These are phyloP conservation scores for Capromys pilorides DNA, from an alignment of 2,797 vertebrate species.

Conservation along the genomic window DNA sequence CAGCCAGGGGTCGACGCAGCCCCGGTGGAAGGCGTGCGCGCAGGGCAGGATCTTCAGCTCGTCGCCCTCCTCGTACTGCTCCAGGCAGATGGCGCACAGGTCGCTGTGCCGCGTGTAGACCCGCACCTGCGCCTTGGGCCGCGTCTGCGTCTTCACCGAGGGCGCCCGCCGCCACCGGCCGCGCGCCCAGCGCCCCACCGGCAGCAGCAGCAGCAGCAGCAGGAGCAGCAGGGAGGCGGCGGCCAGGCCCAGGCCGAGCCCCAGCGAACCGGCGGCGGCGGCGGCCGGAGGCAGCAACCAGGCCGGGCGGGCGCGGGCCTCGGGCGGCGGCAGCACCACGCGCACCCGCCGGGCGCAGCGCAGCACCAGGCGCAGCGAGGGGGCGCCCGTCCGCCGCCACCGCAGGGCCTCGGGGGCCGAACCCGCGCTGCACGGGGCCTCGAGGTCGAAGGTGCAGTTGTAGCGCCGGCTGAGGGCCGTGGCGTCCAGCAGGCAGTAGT, in stretches of 20 bases:
- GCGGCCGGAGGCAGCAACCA: no score
- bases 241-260: constrained; percentile 21
- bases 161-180: rapidly evolving
- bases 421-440: constrained; percentile 87
- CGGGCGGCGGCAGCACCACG: constrained; percentile 38
- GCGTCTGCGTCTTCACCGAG: rapidly evolving
- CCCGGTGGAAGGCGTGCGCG: constrained; percentile 90
- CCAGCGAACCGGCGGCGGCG: constrained; percentile 45
- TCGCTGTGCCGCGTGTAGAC: constrained; percentile 85
- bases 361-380: constrained; percentile 31
- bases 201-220: constrained; percentile 1
- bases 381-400: no score
- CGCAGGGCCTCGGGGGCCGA: no score
- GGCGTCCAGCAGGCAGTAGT: constrained; percentile 80
- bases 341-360: constrained; percentile 2
- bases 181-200: background rate
- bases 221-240: background rate
- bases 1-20: constrained; percentile 92
- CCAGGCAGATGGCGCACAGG: constrained; percentile 94
- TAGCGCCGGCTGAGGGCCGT: constrained; percentile 88
- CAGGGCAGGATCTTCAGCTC: constrained; percentile 92
- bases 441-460: constrained; percentile 90
- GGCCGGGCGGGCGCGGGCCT: background rate
- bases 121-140: constrained; percentile 85
- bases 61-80: constrained; percentile 89